These are phyloP conservation scores for Drosophila prosaltans DNA, from an alignment of 1,140 invertebrate species.

Conservation along the genomic window DNA sequence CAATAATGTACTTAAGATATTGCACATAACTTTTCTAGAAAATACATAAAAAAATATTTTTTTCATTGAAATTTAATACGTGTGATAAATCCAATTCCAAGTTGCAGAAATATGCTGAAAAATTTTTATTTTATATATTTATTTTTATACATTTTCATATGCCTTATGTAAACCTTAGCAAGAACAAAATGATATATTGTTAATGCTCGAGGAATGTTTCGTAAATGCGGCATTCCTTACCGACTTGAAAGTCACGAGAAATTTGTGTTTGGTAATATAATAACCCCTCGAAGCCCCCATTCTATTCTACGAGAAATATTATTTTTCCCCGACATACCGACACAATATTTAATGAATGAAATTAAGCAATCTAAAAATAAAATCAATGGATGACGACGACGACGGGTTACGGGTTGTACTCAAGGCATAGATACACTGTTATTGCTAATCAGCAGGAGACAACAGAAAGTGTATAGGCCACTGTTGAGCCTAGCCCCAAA, in stretches of 20 bases:
- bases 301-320: background rate
- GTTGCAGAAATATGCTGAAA: too few relatives aligned
- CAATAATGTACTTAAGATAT: too few relatives aligned
- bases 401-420: background rate
- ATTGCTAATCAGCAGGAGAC: background rate
- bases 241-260: slow-evolving; percentile 7
- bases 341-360: slow-evolving; percentile 9
- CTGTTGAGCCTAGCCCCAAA: slow-evolving; percentile 46
- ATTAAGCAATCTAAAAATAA: slow-evolving; percentile 9
- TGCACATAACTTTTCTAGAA: too few relatives aligned
- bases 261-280: background rate
- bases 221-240: background rate
- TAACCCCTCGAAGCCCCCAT: background rate
- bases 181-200: background rate
- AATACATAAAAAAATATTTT: too few relatives aligned
- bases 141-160: too few relatives aligned
- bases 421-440: background rate
- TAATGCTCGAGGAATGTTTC: too few relatives aligned
- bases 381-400: background rate
- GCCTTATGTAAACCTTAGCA: background rate
- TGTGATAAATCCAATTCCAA: too few relatives aligned
- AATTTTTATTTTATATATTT: too few relatives aligned
- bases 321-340: slow-evolving; percentile 1
- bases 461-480: slow-evolving; percentile 22
- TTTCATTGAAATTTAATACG: too few relatives aligned